Evolutionary conservation across 2,113 vertebrate genomes (phyloP).

Genomic region (Natator depressus): DNA sequence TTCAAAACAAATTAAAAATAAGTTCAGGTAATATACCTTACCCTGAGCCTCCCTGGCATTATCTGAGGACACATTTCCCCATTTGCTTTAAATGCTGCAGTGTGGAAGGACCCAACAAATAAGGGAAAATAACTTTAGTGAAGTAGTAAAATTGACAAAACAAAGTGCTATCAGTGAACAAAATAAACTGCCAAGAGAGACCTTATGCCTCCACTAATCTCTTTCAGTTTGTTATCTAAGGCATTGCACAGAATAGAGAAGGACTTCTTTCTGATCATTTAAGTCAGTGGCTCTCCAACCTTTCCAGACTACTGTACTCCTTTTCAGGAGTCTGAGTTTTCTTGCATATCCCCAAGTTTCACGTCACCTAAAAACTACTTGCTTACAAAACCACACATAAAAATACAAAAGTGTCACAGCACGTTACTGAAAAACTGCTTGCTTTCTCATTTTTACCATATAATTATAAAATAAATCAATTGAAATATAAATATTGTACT

Average conservation of each 20-base stretch:
- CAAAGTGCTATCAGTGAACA: background rate
- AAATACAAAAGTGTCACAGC: no score
- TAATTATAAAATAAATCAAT: no score
- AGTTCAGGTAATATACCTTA: background rate
- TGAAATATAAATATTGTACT: no score
- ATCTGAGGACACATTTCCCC: background rate
- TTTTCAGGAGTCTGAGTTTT: no score
- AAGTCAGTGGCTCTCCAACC: no score
- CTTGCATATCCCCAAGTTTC: no score
- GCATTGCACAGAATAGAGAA: background rate
- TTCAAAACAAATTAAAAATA: background rate
- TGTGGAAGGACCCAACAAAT: background rate
- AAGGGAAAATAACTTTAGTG: background rate
- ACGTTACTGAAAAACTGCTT: no score
- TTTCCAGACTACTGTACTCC: background rate
- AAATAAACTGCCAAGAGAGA: background rate
- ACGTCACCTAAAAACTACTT: no score
- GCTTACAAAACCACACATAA: no score
- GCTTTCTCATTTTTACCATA: no score
- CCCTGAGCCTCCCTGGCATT: fast-evolving
- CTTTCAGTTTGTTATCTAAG: background rate
- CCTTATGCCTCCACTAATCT: background rate
- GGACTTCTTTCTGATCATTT: background rate
- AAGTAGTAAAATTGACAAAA: background rate
- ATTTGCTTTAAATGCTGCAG: background rate